Conservation (phyloP, 2,797 vertebrate genomes). For the Xerus rutilus region DNA sequence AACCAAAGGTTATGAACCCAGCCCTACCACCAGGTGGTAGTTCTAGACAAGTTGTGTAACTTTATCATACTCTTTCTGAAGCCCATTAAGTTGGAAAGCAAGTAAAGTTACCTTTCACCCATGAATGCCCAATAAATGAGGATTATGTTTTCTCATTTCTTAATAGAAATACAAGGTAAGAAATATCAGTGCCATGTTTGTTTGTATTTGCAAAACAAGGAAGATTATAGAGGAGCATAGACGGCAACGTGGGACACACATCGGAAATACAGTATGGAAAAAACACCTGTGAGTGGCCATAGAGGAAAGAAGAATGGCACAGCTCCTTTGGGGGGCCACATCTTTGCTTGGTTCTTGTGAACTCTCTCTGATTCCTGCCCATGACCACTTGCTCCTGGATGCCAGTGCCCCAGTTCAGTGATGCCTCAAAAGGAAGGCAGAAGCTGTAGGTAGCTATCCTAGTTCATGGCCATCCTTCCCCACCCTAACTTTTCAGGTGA, state of each 20-base stretch:
- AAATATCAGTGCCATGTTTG: not conserved
- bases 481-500: not conserved
- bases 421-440: not conserved
- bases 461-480: not conserved
- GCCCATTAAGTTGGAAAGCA: not conserved
- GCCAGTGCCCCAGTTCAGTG: accelerated
- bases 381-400: not conserved
- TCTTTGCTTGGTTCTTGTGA: not conserved
- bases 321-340: not conserved
- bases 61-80: not conserved
- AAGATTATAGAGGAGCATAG: not conserved
- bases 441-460: not conserved
- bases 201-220: not conserved
- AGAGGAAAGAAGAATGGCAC: not conserved
- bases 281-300: not conserved
- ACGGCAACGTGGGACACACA: not conserved
- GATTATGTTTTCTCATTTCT: not conserved
- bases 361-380: not conserved
- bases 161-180: constrained; percentile 22
- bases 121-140: not conserved
- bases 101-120: not conserved
- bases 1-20: not conserved
- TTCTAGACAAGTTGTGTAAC: not conserved
- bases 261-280: not conserved
- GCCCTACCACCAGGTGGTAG: not conserved